A percentile compares a stretch with the other conserved stretches of the same genome.
Evolutionary conservation across 2,797 vertebrate species (phyloP).

Genomic region (Girardinus metallicus): DNA sequence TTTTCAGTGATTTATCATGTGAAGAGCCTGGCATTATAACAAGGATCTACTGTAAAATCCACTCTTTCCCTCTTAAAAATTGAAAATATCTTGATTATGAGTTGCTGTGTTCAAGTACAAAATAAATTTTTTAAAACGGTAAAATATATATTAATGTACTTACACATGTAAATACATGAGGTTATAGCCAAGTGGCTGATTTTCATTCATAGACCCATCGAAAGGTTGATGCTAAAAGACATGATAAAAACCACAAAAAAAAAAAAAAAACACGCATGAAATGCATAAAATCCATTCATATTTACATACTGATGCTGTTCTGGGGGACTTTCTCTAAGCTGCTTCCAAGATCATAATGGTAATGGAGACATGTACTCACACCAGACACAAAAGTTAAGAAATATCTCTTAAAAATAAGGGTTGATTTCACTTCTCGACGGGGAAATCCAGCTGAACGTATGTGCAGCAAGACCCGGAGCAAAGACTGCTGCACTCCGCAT

Average conservation of each 20-base stretch:
- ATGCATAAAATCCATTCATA: no score
- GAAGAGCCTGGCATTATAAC: background rate
- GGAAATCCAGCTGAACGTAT: background rate
- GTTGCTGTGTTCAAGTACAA: background rate
- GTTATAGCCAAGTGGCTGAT: no score
- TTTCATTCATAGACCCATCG: no score
- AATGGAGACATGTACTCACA: background rate
- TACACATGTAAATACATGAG: no score
- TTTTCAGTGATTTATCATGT: background rate
- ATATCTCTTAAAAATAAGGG: background rate
- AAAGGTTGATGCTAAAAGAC: no score
- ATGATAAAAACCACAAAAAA: no score
- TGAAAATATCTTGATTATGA: background rate
- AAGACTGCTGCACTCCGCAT: background rate
- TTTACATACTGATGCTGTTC: background rate
- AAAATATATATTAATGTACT: no score
- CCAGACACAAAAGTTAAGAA: background rate
- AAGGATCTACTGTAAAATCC: background rate
- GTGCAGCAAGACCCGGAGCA: background rate
- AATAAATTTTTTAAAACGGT: no score
- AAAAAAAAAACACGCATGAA: no score
- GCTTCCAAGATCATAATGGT: no score
- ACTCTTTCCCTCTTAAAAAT: background rate
- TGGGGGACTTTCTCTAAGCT: background rate
- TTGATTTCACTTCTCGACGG: background rate